Evolutionary conservation across 2,113 vertebrate genomes (phyloP), one percentile per base, ranked within the genome.

Genomic region (Penelope pileata): DNA sequence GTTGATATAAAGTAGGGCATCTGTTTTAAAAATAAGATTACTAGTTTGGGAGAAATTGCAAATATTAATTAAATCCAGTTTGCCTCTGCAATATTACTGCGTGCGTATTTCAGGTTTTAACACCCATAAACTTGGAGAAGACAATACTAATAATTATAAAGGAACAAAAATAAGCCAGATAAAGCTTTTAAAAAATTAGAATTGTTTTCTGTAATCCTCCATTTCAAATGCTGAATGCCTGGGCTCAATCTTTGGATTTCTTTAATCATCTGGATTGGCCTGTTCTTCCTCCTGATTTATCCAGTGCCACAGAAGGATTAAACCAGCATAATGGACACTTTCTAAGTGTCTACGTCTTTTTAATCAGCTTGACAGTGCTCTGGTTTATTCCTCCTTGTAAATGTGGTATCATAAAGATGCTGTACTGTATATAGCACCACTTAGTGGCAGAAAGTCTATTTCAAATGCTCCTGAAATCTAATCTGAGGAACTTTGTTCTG

Each of bases 401-500:
- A 5, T 6, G 88, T 63, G 58, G 21, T 4, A 2, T 18, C 19
- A 1, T 1, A 2, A 73, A 42, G 84, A 86, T 3, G 81, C 91
- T 17, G n/a, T 17, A 38, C 94, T 96, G 96, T 45, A 75, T 53
- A 68, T 59, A 96, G 97, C 93, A 81, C 97, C 97, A n/a, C 97
- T 95, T 92, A 96, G 97, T 75, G 97, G 94, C 95, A 50, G 58
- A 73, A 62, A 76, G 45, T 29, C 93, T 86, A 4, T 67, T 36
- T 48, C 81, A 19, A 15, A 42, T 32, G 6, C 80, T 47, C 21
- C 72, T 13, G 66, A 29, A 62, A 34, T 2, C 45, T 7, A 18
- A 21, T 3, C 72, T 0, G 9, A 22, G 43, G 1, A 60, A 29
- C 23, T 69, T 9, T 8, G 7, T 15, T 47, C 42, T 0, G 2